Percentiles rank a stretch among this genome's conserved stretches.
Conservation (phyloP, 1,140 invertebrate species). For the Pristionchus pacificus region DNA sequence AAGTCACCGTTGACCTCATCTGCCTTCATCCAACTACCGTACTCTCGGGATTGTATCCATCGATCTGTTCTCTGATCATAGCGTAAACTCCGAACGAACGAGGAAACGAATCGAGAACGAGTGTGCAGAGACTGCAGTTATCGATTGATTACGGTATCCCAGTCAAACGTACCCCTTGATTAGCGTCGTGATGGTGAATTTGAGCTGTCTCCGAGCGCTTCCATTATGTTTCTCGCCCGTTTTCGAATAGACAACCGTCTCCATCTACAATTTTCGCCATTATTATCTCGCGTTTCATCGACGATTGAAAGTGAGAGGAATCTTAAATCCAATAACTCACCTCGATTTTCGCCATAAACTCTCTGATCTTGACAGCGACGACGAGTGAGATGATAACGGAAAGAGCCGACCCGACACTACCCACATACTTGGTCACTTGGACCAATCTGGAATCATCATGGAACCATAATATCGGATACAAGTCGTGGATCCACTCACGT, state of each 20-base stretch:
- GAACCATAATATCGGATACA: neutral
- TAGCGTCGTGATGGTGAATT: neutral
- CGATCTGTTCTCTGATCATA: neutral
- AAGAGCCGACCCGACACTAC: neutral
- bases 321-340: neutral
- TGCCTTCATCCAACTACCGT: neutral
- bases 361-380: neutral
- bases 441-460: neutral
- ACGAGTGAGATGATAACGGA: neutral
- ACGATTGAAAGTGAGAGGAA: too few relatives aligned
- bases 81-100: neutral
- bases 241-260: too few relatives aligned
- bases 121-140: neutral
- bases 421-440: neutral
- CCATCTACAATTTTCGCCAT: neutral
- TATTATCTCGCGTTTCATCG: too few relatives aligned
- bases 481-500: neutral
- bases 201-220: too few relatives aligned
- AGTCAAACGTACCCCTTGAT: neutral
- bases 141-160: too few relatives aligned
- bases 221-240: too few relatives aligned
- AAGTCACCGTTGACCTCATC: neutral
- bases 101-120: neutral
- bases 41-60: neutral
- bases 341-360: neutral